phyloP scores from a whole-genome alignment of 2,113 vertebrate genomes.

The Osmerus eperlanus region DNA sequence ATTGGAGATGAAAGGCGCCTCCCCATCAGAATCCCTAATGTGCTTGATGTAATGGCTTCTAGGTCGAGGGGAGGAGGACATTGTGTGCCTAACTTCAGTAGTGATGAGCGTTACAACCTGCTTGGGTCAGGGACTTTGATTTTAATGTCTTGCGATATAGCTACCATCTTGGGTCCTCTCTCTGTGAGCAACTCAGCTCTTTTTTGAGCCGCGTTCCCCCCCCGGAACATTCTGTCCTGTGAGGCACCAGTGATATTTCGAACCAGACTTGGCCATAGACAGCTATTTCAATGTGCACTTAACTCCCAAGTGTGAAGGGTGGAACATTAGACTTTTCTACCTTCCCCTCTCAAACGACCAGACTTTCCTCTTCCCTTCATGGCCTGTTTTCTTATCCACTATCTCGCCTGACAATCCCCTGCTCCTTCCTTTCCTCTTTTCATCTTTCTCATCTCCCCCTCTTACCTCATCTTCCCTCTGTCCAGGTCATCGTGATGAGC shows the following conservation, averaged over 20 bases:
- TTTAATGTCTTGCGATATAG: conserved; percentile 27
- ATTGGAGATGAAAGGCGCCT: conserved; percentile 58
- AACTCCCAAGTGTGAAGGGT: not conserved
- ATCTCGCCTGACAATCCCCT: not conserved
- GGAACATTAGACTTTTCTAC: too few relatives aligned
- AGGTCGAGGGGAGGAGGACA: conserved; percentile 35
- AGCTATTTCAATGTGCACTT: conserved; percentile 28
- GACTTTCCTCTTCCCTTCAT: too few relatives aligned
- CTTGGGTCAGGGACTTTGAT: conserved; percentile 49
- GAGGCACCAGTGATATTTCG: not conserved
- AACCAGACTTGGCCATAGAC: too few relatives aligned
- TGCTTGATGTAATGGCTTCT: conserved; percentile 52
- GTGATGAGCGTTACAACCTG: conserved; percentile 14
- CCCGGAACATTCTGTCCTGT: conserved; percentile 19
- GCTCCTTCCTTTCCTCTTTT: not conserved
- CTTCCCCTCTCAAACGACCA: too few relatives aligned
- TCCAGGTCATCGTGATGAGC: conserved; percentile 94
- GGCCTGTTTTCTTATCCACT: not conserved
- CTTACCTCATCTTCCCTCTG: not conserved
- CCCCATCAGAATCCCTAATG: conserved; percentile 69
- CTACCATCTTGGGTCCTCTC: conserved; percentile 31
- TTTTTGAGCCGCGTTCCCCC: conserved; percentile 12
- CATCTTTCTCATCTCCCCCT: not conserved
- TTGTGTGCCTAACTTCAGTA: conserved; percentile 44
- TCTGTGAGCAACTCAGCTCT: conserved; percentile 12